Percentiles rank a stretch among this genome's conserved stretches.
Evolutionary conservation across 2,888 invertebrate species (phyloP).

Genomic region (Leucozona laternaria): DNA sequence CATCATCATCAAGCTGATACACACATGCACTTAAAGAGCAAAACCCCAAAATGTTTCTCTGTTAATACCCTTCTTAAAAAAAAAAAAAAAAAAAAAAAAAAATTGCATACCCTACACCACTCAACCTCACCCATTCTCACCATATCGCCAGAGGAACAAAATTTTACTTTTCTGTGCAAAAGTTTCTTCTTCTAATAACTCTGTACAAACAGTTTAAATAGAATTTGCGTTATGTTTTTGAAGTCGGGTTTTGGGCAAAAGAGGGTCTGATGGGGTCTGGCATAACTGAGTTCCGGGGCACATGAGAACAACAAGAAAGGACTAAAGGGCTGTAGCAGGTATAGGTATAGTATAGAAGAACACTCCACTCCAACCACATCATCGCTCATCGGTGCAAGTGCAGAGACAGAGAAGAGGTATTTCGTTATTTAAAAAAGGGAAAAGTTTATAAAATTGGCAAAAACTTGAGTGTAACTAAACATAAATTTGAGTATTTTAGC

Average conservation of each 20-base stretch:
- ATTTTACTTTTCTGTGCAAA: slow-evolving; percentile 71
- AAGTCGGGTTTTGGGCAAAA: slow-evolving; percentile 41
- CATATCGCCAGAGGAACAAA: slow-evolving; percentile 58
- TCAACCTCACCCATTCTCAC: slow-evolving; percentile 38
- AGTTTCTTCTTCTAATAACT: slow-evolving; percentile 80
- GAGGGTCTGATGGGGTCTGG: slow-evolving; percentile 32
- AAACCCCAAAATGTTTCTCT: slow-evolving; percentile 30
- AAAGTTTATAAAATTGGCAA: slow-evolving; percentile 81
- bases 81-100: slow-evolving; percentile 9
- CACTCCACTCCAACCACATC: neutral
- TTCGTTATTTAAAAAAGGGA: slow-evolving; percentile 82
- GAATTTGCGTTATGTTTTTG: slow-evolving; percentile 79
- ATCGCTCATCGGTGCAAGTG: slow-evolving; percentile 27
- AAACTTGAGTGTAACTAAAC: slow-evolving; percentile 75
- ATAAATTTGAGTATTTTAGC: slow-evolving; percentile 64
- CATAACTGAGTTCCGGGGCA: slow-evolving; percentile 63
- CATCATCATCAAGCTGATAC: neutral
- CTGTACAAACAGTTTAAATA: slow-evolving; percentile 83
- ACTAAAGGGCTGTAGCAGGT: slow-evolving; percentile 7
- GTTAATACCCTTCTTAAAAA: slow-evolving; percentile 19
- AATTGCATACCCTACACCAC: neutral
- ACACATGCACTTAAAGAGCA: slow-evolving; percentile 42
- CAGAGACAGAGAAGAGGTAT: slow-evolving; percentile 75
- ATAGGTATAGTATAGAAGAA: neutral
- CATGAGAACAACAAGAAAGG: slow-evolving; percentile 53